Conservation (phyloP, 2,113 vertebrate genomes). For the Gracilinanus agilis region DNA sequence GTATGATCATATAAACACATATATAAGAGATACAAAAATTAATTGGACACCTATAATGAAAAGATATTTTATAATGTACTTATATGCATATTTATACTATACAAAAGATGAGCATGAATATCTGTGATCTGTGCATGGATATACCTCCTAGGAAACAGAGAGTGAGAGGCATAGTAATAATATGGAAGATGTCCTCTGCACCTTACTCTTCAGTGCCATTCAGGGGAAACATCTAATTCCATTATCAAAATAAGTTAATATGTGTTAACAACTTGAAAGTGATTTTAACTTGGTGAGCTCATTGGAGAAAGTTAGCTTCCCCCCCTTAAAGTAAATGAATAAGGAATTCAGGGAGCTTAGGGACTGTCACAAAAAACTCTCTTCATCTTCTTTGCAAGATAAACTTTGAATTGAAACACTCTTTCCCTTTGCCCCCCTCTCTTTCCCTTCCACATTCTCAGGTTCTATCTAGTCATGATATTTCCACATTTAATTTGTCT, state of each 20-base stretch:
- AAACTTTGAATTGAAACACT: too few relatives aligned
- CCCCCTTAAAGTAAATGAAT: neutral
- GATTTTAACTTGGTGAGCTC: neutral
- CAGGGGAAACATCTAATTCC: neutral
- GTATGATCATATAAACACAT: too few relatives aligned
- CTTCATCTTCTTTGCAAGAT: neutral
- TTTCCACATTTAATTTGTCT: neutral
- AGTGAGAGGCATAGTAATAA: neutral
- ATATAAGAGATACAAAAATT: too few relatives aligned
- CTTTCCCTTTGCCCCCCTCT: too few relatives aligned
- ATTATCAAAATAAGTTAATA: neutral
- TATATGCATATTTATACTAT: too few relatives aligned
- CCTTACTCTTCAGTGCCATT: neutral
- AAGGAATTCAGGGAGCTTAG: neutral
- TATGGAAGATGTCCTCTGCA: too few relatives aligned
- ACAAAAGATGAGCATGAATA: too few relatives aligned
- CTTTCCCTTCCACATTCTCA: neutral
- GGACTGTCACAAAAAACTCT: neutral
- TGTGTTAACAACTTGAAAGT: neutral
- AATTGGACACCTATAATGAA: too few relatives aligned
- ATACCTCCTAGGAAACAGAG: neutral
- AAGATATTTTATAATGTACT: too few relatives aligned
- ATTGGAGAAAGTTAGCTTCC: neutral
- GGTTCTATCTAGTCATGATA: neutral
- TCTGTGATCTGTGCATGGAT: too few relatives aligned